Evolutionary conservation across 1,140 invertebrate species (phyloP), one percentile per base, ranked within the genome.

Genomic region (Trissolcus basalis): DNA sequence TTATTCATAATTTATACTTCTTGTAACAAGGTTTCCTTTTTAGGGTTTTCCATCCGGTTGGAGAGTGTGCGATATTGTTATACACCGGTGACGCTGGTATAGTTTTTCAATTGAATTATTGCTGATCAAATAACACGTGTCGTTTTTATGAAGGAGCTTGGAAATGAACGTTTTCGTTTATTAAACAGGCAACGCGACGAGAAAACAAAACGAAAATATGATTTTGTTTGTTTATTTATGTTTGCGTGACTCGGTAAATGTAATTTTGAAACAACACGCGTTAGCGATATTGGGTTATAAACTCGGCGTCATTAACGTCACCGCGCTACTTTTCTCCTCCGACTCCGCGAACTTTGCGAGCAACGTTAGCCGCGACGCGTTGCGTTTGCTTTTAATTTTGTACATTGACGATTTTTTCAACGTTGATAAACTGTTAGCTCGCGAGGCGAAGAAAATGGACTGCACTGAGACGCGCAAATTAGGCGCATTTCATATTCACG

Each of bases 161-260:
- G 59, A 53, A 59, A 68, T 43, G 36, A 68, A 58, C 51, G 64
- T 59, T 69, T 55, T 65, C 45, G 53, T 65, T 65, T 49, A 55
- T 55, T 55, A 48, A 41, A 65, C 44, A 51, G 14, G 36, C 8
- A 68, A 51, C n/a, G n/a, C n/a, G n/a, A 55, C 41, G 64, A 44
- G 16, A 8, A 60, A 69, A 60, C 65, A 69, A 69, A 59, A 53
- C 19, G 33, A 15, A 59, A 68, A 58, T 67, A 68, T 58, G 48
- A 69, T 60, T 53, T 54, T n/a, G n/a, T n/a, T n/a, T n/a, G 51
- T 69, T 69, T 60, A 60, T 69, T 56, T 59, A n/a, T n/a, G n/a
- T n/a, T n/a, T n/a, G n/a, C n/a, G n/a, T n/a, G n/a, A n/a, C n/a
- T n/a, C n/a, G n/a, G n/a, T n/a, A n/a, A n/a, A n/a, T n/a, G n/a